Evolutionary conservation across 2,888 invertebrate species (phyloP), one percentile per base, ranked within the genome.

Genomic region (Aspidiotus destructor): DNA sequence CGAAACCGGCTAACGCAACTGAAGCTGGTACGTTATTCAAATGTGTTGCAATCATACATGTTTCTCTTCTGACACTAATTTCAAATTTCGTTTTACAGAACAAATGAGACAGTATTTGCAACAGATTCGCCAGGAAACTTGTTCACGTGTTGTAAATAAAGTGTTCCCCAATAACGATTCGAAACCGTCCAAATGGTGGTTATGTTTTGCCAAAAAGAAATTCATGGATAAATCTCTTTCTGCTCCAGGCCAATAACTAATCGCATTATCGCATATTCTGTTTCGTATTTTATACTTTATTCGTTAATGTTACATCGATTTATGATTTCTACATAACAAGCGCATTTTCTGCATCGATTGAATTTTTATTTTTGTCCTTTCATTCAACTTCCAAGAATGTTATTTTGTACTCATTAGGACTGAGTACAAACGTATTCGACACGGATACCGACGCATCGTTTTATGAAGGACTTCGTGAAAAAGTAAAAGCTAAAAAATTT

Each of bases 181-280:
- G 8, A 95, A 94, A 76, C 96, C 98, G 9, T 94, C 92, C 77
- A 99, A 99, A 80, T 99, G 99, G 99, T 99, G 99, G 99, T 81
- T 97, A 69, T 99, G 99, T 77, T 99, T 99, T 81, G 90, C 96
- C 41, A 96, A 96, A 77, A 95, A 96, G 85, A 96, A 95, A 83
- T 99, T 99, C 78, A 98, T 99, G 97, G 99, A 99, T 78, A 98
- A 98, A 78, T 94, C 94, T 41, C 81, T 99, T 41, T 88, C 92
- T 44, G 91, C 87, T 0, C 93, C 92, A 2, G 94, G 94, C 55
- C 88, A 89, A 77, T 88, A 67, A 60, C 2, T n/a, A 48, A 28
- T 28, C 28, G 28, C 28, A 28, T 28, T 5, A 28, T 28, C 5
- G 28, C 28, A 28, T 5, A 5, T 28, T 28, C 28, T 28, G 28